Percentiles rank a stretch among this genome's conserved stretches.
Conservation (phyloP, 2,797 vertebrate genomes). For the Lacerta viridis region DNA sequence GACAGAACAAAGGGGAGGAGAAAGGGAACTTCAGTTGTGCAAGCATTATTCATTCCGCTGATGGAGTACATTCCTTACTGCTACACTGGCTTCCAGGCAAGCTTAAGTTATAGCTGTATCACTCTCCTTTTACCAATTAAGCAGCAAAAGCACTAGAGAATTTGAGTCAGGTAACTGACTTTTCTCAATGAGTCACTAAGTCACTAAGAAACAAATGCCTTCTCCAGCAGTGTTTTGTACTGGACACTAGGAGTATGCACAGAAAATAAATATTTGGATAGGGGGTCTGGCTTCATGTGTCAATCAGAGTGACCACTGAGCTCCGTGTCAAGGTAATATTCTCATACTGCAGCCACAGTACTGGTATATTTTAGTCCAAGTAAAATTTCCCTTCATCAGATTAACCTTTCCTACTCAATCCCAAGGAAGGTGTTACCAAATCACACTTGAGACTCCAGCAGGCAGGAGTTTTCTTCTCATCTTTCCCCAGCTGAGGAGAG, state of each 20-base stretch:
- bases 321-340: background rate
- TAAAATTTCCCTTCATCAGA: background rate
- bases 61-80: too few relatives aligned
- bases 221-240: background rate
- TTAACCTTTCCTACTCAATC: background rate
- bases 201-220: background rate
- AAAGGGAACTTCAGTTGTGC: too few relatives aligned
- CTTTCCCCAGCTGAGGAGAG: rapidly evolving
- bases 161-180: background rate
- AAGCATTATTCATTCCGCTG: too few relatives aligned
- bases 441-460: rapidly evolving
- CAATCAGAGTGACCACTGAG: background rate
- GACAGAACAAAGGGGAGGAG: too few relatives aligned
- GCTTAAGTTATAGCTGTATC: background rate
- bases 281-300: background rate
- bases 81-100: background rate
- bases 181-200: background rate
- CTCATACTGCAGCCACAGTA: background rate
- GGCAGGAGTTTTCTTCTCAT: background rate
- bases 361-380: too few relatives aligned
- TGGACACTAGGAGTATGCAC: too few relatives aligned
- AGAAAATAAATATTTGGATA: too few relatives aligned
- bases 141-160: background rate
- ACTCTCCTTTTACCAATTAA: background rate
- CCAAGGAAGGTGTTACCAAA: background rate